A percentile compares a stretch with the other conserved stretches of the same genome.
These are phyloP conservation scores for Arctopsyche grandis DNA, from an alignment of 1,140 invertebrate genomes.

Conservation along the genomic window DNA sequence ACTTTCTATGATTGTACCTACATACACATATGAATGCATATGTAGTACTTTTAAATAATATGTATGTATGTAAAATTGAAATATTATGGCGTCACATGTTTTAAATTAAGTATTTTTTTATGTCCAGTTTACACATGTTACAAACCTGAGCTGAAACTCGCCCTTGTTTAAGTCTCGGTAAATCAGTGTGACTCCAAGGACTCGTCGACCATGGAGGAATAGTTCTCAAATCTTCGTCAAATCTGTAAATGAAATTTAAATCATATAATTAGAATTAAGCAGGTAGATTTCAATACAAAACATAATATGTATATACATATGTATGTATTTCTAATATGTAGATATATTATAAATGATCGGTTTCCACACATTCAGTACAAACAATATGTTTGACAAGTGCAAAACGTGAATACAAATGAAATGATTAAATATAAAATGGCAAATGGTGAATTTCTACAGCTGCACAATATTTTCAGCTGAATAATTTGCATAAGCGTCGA, in stretches of 20 bases:
- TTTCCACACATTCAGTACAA: too few species aligned
- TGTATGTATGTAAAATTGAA: too few species aligned
- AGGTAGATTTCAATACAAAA: background rate
- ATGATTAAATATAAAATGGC: too few species aligned
- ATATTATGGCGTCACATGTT: too few species aligned
- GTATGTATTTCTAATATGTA: background rate
- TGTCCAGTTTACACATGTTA: background rate
- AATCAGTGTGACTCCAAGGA: conserved; percentile 86
- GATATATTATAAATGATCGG: background rate
- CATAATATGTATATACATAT: background rate
- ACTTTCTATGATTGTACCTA: too few species aligned
- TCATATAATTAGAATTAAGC: too few species aligned
- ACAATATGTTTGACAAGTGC: too few species aligned
- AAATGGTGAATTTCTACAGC: background rate
- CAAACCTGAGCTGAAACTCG: conserved; percentile 85
- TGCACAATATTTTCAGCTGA: background rate
- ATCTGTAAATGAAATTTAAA: conserved; percentile 58
- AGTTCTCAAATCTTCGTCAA: conserved; percentile 76
- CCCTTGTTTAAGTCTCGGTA: conserved; percentile 80
- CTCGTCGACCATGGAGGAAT: conserved; percentile 80
- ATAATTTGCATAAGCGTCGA: conserved; percentile 7
- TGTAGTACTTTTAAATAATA: too few species aligned
- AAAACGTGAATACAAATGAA: too few species aligned
- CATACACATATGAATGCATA: too few species aligned
- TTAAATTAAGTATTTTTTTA: too few species aligned